A percentile compares a stretch with the other conserved stretches of the same genome.
Evolutionary conservation across 2,797 vertebrate species (phyloP).

Genomic region (Craterocephalus amniculus): DNA sequence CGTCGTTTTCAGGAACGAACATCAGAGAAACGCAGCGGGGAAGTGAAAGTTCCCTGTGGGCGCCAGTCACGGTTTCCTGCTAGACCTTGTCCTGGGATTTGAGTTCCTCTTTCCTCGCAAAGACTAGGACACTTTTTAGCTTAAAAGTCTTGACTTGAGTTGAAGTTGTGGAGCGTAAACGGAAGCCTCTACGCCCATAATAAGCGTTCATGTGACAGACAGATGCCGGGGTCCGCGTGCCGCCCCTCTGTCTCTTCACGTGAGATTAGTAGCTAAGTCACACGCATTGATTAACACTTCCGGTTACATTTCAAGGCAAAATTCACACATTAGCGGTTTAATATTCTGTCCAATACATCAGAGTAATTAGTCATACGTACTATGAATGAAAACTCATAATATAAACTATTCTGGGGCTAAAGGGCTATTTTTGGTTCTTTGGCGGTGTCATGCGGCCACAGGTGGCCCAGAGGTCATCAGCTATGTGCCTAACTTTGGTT

Average conservation of each 20-base stretch:
- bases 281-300: slow-evolving; percentile 1
- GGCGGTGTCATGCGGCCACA: background rate
- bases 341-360: background rate
- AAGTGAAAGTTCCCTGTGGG: slow-evolving; percentile 46
- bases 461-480: background rate
- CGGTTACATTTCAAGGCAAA: slow-evolving; percentile 6
- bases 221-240: background rate
- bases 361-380: background rate
- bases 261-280: background rate
- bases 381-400: background rate
- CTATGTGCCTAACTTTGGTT: no score
- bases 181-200: slow-evolving; percentile 27
- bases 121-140: background rate
- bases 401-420: background rate
- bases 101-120: slow-evolving; percentile 50
- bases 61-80: slow-evolving; percentile 46
- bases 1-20: slow-evolving; percentile 1
- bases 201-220: slow-evolving; percentile 63
- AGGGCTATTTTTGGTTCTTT: background rate
- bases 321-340: background rate
- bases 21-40: slow-evolving; percentile 9
- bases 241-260: background rate
- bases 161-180: slow-evolving; percentile 12
- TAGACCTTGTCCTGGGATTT: slow-evolving; percentile 33
- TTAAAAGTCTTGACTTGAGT: background rate